Base-by-base conservation (phyloP, 1,140 invertebrate species). In the Meloidogyne floridensis region DNA sequence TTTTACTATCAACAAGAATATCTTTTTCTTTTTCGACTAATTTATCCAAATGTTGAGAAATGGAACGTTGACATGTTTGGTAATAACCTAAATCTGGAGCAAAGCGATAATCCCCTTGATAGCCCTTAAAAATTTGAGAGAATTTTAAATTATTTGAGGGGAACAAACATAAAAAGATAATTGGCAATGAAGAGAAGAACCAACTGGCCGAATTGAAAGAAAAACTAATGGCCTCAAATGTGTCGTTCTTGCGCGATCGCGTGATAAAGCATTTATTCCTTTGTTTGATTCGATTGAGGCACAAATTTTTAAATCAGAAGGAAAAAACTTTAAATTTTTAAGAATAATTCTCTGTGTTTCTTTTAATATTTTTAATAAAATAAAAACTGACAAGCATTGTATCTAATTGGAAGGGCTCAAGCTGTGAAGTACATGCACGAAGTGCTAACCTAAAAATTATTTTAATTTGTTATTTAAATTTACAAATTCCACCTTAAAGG, bases 1-100 rank as follows among this genome's bases (percentile, higher is more conserved):
- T 85, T 84, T 82, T 85, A 59, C 13, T 65, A 8, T 65, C 15
- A 5, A 53, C 9, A 18, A 32, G 32, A 32, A 13, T 20, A 9
- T 53, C 32, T 7, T 43, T 53, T n/a, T 85, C 59, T 59, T 43
- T 42, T 11, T 70, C 70, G 13, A 85, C n/a, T 10, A 85, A 6
- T 42, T 56, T 43, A 13, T 84, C 53, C n/a, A 77, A 43, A 47
- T 77, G 75, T 69, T 77, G 56, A 20, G 83, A 47, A 18, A 84
- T 65, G 15, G 18, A 84, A 77, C 72, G 42, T 65, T 87, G 83
- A 42, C 83, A 84, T 53, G 84, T 72, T 43, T 69, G 72, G 71
- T 86, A 86, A 54, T 82, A 86, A 18, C 85, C 85, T 4, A 86
- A 72, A 51, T 86, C 85, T 18, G 85, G 85, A 13, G 82, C 72